Base-by-base conservation (phyloP, 2,888 invertebrate species). In the Rhagonycha lutea region DNA sequence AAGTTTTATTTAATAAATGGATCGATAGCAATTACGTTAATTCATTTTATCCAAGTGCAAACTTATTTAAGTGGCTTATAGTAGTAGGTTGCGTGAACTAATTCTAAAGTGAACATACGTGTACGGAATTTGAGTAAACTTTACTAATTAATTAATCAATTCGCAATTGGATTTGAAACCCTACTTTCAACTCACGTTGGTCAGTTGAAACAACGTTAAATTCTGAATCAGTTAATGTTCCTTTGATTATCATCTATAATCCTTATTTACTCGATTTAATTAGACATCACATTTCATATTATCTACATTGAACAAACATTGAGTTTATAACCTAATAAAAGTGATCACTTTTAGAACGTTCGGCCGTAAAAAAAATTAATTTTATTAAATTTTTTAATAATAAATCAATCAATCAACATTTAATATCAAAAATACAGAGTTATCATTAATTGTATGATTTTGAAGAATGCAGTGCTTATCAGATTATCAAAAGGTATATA, bases 21-120 rank as follows among this genome's bases (percentile, higher is more conserved):
- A 62, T 62, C 23, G 18, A 62, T 23, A 62, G 18, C 18, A 62
- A 62, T 68, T 68, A 68, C 23, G 14, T 68, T 26, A 68, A 28
- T 68, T 68, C 11, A 68, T 68, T 68, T 68, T 26, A 26, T 68
- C 14, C 23, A 26, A 26, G 24, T 68, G 28, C 14, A 69, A 60
- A 32, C 24, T 69, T 60, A 60, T 60, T 78, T 75, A 75, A 75
- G 75, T 70, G 73, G 78, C 72, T 69, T 32, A 23, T 29, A 47
- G 65, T 32, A 62, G 24, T 28, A 67, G 69, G 73, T 77, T 75
- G 79, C 81, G 79, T 78, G 79, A 79, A 79, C 77, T 70, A 79
- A 75, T 80, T 81, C 79, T 76, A 80, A 80, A 82, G 79, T 81
- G 82, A 82, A 80, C 80, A 79, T 74, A 82, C 82, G 82, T 82